Evolutionary conservation across 2,888 invertebrate species (phyloP).

Genomic region (Cactoblastis cactorum): DNA sequence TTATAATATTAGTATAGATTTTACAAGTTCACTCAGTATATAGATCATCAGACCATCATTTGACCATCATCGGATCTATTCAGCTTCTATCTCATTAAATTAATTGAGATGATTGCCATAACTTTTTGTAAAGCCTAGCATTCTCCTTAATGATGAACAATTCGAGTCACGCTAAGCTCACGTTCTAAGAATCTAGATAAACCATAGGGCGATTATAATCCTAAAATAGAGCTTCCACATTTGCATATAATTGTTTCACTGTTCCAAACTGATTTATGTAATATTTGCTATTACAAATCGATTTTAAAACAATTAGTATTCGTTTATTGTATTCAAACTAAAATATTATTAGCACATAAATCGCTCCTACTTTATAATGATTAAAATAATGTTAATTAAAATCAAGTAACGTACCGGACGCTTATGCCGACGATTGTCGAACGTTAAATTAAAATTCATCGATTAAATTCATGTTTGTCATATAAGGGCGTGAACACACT

Average conservation of each 20-base stretch:
- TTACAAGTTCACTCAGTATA: too few species aligned
- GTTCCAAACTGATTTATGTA: background rate
- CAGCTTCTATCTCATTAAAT: too few species aligned
- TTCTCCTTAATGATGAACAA: background rate
- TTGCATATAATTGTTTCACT: background rate
- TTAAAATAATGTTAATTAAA: constrained; percentile 39
- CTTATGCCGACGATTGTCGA: constrained; percentile 46
- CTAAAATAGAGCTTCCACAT: background rate
- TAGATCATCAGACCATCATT: too few species aligned
- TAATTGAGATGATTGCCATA: too few species aligned
- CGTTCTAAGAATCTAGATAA: background rate
- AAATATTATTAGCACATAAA: constrained; percentile 4
- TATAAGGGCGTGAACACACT: constrained; percentile 50
- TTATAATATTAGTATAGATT: too few species aligned
- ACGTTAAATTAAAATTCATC: constrained; percentile 50
- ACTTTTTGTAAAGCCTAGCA: too few species aligned
- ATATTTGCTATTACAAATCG: background rate
- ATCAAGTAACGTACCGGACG: constrained; percentile 57
- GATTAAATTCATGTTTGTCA: constrained; percentile 51
- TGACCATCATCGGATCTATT: too few species aligned
- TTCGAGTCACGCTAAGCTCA: background rate
- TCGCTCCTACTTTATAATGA: background rate
- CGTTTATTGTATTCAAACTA: background rate
- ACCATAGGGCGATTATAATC: background rate
- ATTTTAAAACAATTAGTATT: constrained; percentile 7